Base-by-base conservation (phyloP, 2,888 invertebrate species). In the Bombyx huttoni region DNA sequence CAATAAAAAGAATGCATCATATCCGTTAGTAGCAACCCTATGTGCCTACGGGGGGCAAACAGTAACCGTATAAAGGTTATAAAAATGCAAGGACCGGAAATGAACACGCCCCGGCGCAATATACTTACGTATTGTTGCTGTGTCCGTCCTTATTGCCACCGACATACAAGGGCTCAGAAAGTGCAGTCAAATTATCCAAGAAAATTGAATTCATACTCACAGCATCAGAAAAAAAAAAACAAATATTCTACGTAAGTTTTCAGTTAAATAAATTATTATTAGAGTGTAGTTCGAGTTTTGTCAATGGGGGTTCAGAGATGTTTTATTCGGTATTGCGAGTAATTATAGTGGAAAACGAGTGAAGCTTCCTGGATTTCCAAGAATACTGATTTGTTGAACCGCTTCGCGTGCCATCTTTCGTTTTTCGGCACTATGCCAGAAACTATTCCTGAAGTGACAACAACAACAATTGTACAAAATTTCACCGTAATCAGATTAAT, bases 71-170 rank as follows among this genome's bases (percentile, higher is more conserved):
- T 70, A 71, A 70, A 74, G 67, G 73, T 75, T 73, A 81, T 81
- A 81, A 80, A 82, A 83, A 81, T 81, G 78, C 78, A 79, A 80
- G 78, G 72, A 74, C 71, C 73, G 82, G 81, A 83, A 83, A 84
- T 82, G 77, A 81, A 76, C 77, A 78, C 70, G 69, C 67, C 67
- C 61, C 65, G 67, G 64, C 60, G 65, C 70, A 70, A 68, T 64
- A 67, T 63, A 60, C 49, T 48, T 47, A 52, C 47, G 14, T 35
- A 40, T 12, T 40, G 40, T 40, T 40, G 47, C 34, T 47, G 34
- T 49, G 24, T 49, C 35, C 48, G 14, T 40, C 40, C 40, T 40
- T 1, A 40, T 8, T 12, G 12, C 24, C 50, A 13, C 33, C 40
- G 47, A 47, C 47, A 46, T 33, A 12, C 47, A 40, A 48, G 49